These are phyloP conservation scores for Gonocerus acuteangulatus DNA, from an alignment of 2,888 invertebrate genomes.

Conservation along the genomic window DNA sequence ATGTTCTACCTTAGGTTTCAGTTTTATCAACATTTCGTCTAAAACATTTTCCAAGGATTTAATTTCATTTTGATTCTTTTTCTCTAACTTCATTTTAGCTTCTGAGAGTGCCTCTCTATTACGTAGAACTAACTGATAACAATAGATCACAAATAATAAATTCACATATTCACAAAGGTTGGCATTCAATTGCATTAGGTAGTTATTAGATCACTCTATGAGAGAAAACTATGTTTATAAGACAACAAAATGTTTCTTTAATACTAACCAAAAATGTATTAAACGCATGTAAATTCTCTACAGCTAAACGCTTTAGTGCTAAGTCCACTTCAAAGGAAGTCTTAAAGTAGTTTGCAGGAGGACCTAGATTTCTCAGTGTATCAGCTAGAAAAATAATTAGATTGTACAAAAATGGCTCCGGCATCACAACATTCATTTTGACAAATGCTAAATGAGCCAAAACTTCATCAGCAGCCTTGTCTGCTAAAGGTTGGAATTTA, in stretches of 20 bases:
- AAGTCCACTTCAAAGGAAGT: conserved; percentile 32
- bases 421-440: conserved; percentile 16
- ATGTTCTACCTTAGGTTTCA: neutral
- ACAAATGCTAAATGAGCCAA: conserved; percentile 19
- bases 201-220: too few relatives aligned
- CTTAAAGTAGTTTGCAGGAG: conserved; percentile 33
- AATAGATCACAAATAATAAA: too few relatives aligned
- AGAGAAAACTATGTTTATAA: too few relatives aligned
- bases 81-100: neutral
- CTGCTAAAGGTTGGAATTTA: conserved; percentile 7
- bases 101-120: neutral
- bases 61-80: neutral
- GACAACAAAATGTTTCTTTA: too few relatives aligned
- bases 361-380: conserved; percentile 25
- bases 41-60: neutral
- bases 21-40: neutral
- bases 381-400: conserved; percentile 27
- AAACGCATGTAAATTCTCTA: conserved; percentile 28
- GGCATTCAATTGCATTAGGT: too few relatives aligned
- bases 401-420: conserved; percentile 24
- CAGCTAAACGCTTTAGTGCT: conserved; percentile 34
- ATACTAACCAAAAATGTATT: neutral
- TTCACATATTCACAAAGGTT: too few relatives aligned
- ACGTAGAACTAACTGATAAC: neutral
- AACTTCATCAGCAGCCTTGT: conserved; percentile 14